phyloP scores from a whole-genome alignment of 1,140 invertebrate species.

The Cydia amplana region DNA sequence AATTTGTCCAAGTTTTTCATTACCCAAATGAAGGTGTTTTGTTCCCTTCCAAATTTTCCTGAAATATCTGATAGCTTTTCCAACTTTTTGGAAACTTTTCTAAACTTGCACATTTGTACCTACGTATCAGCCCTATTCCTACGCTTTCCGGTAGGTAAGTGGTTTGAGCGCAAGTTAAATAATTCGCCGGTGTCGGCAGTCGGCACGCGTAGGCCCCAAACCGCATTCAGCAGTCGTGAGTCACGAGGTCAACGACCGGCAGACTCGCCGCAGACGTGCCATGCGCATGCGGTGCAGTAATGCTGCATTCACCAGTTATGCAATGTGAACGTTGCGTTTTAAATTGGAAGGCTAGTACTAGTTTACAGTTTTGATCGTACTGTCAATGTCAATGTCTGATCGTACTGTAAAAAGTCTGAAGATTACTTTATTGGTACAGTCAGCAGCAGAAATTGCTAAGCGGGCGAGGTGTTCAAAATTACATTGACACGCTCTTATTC shows the following conservation, averaged over 20 bases:
- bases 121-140: background rate
- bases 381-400: background rate
- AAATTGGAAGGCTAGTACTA: too few species aligned
- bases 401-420: background rate
- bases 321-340: background rate
- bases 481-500: too few species aligned
- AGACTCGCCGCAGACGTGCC: conserved; percentile 12
- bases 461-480: too few species aligned
- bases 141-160: background rate
- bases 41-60: too few species aligned
- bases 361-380: background rate
- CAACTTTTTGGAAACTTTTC: too few species aligned
- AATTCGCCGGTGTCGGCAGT: background rate
- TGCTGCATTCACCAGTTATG: background rate
- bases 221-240: conserved; percentile 14
- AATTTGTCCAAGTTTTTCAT: too few species aligned
- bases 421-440: too few species aligned
- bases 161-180: background rate
- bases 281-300: background rate
- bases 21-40: too few species aligned
- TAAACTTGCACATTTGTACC: background rate
- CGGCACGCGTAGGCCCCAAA: conserved; percentile 1
- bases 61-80: too few species aligned
- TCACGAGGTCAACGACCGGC: conserved; percentile 18
- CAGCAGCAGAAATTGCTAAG: too few species aligned